Evolutionary conservation across 2,797 vertebrate species (phyloP).

Genomic region (Sebastes iracundus): DNA sequence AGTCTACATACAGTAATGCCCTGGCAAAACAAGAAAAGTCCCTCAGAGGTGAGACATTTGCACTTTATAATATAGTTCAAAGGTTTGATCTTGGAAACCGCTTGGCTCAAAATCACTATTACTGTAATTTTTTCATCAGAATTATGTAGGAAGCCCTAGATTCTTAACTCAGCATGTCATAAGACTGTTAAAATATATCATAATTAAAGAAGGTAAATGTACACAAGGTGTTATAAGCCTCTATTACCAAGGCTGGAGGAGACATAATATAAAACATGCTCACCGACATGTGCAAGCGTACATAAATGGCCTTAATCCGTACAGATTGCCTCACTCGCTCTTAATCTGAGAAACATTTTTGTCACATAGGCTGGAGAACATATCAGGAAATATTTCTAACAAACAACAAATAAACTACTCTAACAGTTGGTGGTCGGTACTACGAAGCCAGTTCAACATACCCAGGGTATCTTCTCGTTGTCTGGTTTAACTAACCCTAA

Average conservation of each 20-base stretch:
- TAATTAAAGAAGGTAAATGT: slow-evolving; percentile 18
- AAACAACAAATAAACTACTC: neutral
- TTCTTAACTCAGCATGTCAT: neutral
- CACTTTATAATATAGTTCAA: neutral
- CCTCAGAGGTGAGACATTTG: slow-evolving; percentile 1
- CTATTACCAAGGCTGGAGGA: slow-evolving; percentile 18
- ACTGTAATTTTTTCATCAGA: neutral
- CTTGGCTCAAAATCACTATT: neutral
- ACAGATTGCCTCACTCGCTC: slow-evolving; percentile 37
- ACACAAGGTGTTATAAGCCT: slow-evolving; percentile 12
- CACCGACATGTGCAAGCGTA: slow-evolving; percentile 10
- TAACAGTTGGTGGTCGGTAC: neutral
- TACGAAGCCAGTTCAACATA: no score
- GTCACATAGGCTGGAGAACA: neutral
- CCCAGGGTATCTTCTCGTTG: no score
- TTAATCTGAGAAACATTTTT: slow-evolving; percentile 17
- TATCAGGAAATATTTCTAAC: slow-evolving; percentile 17
- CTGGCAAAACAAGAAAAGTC: slow-evolving; percentile 3
- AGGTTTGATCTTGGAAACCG: slow-evolving; percentile 5
- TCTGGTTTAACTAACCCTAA: no score
- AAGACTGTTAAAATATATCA: slow-evolving; percentile 3
- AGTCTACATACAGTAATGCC: slow-evolving; percentile 1
- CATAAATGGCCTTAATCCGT: slow-evolving; percentile 42
- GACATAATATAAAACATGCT: slow-evolving; percentile 14
- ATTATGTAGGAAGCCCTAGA: slow-evolving; percentile 29